Conservation (phyloP, 2,113 vertebrate species). For the Epinephelus cyanopodus region DNA sequence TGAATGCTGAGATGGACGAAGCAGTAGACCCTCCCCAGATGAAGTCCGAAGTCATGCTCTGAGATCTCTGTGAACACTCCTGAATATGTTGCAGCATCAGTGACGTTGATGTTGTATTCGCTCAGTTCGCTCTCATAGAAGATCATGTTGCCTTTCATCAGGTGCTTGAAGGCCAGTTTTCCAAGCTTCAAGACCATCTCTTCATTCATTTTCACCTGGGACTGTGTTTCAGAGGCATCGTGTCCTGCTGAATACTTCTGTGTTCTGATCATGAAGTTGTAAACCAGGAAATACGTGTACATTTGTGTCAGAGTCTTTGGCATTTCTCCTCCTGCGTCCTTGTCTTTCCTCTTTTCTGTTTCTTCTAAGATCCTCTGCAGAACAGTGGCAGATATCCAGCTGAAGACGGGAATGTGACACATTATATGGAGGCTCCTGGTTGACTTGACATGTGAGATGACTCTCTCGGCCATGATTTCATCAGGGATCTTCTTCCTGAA, state of each 20-base stretch:
- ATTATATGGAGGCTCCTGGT: conserved; percentile 51
- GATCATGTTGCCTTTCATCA: conserved; percentile 50
- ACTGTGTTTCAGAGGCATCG: background rate
- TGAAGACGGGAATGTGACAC: conserved; percentile 59
- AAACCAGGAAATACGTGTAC: conserved; percentile 41
- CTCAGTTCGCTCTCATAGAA: conserved; percentile 44
- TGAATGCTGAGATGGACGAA: conserved; percentile 58
- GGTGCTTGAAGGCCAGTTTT: conserved; percentile 50
- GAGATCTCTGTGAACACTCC: conserved; percentile 51
- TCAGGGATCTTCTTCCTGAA: conserved; percentile 41
- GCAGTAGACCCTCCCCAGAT: conserved; percentile 14
- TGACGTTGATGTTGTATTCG: background rate
- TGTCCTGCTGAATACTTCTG: conserved; percentile 15
- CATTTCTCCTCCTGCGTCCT: background rate
- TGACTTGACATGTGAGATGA: conserved; percentile 39
- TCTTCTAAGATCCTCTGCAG: conserved; percentile 35
- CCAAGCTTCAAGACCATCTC: conserved; percentile 49
- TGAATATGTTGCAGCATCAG: conserved; percentile 24
- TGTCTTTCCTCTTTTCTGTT: background rate
- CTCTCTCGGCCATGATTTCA: conserved; percentile 22
- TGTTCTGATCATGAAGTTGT: conserved; percentile 16
- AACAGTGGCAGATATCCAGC: conserved; percentile 51
- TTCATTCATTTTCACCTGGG: conserved; percentile 1
- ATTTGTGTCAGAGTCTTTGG: conserved; percentile 51
- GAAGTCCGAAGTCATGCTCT: background rate